phyloP scores from a whole-genome alignment of 1,140 invertebrate species.

The Diabrotica undecimpunctata region DNA sequence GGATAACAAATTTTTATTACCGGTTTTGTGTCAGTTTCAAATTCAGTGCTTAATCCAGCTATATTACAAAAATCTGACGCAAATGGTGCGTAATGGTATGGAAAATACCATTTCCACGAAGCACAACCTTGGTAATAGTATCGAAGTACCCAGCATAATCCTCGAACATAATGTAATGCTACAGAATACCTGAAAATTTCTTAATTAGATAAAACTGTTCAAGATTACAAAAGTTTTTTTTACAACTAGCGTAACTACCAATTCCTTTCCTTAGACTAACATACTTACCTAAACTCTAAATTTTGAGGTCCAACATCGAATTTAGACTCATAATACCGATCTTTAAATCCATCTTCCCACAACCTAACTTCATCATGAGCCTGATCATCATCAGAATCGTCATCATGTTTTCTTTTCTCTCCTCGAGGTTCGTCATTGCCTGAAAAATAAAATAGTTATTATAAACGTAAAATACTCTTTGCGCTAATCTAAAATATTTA shows the following conservation, averaged over 20 bases:
- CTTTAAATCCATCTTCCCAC: constrained; percentile 98
- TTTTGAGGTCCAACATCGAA: constrained; percentile 85
- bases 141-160: constrained; percentile 95
- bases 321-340: constrained; percentile 96
- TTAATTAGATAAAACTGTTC: too few species aligned
- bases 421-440: constrained; percentile 12
- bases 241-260: too few species aligned
- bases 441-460: too few species aligned
- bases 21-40: constrained; percentile 84
- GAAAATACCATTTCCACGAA: constrained; percentile 99
- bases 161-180: constrained; percentile 89
- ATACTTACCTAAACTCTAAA: constrained; percentile 70
- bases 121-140: constrained; percentile 99
- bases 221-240: too few species aligned
- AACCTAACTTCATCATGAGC: constrained; percentile 90
- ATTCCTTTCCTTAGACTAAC: not conserved
- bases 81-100: constrained; percentile 99
- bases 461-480: too few species aligned
- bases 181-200: constrained; percentile 68
- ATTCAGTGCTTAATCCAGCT: constrained; percentile 76
- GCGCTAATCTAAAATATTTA: too few species aligned
- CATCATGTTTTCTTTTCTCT: constrained; percentile 56
- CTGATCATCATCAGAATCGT: constrained; percentile 71
- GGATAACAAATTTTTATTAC: constrained; percentile 51
- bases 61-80: constrained; percentile 98